phyloP scores from a whole-genome alignment of 2,113 vertebrate genomes.

The Cheirogaleus medius region DNA sequence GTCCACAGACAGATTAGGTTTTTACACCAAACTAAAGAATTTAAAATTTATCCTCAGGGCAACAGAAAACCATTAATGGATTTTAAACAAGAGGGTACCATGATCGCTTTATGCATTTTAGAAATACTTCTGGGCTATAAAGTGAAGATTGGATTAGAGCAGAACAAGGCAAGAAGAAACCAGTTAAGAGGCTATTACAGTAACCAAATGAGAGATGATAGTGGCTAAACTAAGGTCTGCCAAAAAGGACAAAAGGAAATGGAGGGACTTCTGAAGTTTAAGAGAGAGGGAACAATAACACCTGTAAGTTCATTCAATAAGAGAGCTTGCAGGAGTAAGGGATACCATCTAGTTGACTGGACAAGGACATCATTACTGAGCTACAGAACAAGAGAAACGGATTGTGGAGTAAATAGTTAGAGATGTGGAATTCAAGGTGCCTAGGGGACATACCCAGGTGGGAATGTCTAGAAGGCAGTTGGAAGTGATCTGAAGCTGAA shows the following conservation, averaged over 20 bases:
- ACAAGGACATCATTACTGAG: neutral
- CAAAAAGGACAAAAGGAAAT: neutral
- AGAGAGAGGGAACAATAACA: neutral
- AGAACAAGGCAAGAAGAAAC: neutral
- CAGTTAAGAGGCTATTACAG: neutral
- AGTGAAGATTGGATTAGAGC: neutral
- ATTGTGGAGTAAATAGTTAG: neutral
- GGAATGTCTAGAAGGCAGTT: neutral
- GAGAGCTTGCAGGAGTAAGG: neutral
- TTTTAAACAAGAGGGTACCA: neutral
- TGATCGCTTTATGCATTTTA: neutral
- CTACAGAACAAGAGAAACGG: constrained; percentile 12
- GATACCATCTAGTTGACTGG: neutral
- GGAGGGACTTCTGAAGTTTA: neutral
- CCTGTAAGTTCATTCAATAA: neutral
- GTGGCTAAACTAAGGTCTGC: neutral
- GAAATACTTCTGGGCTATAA: neutral
- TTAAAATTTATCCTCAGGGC: neutral
- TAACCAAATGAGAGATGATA: neutral
- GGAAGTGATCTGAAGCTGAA: constrained; percentile 13
- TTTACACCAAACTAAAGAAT: constrained; percentile 4
- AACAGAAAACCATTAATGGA: neutral
- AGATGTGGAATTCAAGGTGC: neutral
- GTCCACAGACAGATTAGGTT: neutral
- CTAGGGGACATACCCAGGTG: neutral